These are phyloP conservation scores for Lacerta viridis DNA, from an alignment of 2,797 vertebrate genomes.

Conservation along the genomic window DNA sequence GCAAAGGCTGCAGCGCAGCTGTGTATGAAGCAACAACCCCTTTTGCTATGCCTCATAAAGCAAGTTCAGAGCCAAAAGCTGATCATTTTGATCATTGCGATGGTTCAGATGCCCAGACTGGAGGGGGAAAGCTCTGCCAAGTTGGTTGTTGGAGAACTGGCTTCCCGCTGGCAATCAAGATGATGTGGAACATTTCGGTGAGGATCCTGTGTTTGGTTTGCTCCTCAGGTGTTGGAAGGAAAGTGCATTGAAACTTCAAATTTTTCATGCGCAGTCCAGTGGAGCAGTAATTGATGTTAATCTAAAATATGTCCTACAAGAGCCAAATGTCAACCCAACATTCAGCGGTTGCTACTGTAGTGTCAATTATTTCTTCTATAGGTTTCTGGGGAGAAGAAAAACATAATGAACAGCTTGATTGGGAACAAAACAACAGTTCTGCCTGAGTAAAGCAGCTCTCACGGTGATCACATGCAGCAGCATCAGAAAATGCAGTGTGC, in stretches of 20 bases:
- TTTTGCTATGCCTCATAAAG: rapidly evolving
- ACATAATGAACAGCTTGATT: background rate
- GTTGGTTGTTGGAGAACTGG: rapidly evolving
- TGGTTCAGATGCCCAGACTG: rapidly evolving
- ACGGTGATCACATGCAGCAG: background rate
- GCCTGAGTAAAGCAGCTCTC: background rate
- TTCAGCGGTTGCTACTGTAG: background rate
- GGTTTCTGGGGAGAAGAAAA: background rate
- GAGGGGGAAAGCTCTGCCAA: background rate
- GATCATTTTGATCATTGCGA: background rate
- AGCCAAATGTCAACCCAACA: rapidly evolving
- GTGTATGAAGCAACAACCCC: slow-evolving; percentile 89
- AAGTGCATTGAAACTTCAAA: rapidly evolving
- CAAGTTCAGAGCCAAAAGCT: rapidly evolving
- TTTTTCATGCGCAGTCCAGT: background rate
- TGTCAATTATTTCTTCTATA: background rate
- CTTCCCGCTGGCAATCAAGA: slow-evolving; percentile 93
- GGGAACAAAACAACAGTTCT: background rate
- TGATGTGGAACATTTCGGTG: slow-evolving; percentile 98
- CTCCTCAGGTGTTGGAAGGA: slow-evolving; percentile 26
- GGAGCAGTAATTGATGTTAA: rapidly evolving
- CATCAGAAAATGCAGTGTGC: background rate
- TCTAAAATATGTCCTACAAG: background rate
- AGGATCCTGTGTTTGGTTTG: slow-evolving; percentile 1
- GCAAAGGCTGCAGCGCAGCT: slow-evolving; percentile 91